Percentiles rank a stretch among this genome's conserved stretches.
phyloP scores from a whole-genome alignment of 2,888 invertebrate species.

The Rhimphoctona megacephalus region DNA sequence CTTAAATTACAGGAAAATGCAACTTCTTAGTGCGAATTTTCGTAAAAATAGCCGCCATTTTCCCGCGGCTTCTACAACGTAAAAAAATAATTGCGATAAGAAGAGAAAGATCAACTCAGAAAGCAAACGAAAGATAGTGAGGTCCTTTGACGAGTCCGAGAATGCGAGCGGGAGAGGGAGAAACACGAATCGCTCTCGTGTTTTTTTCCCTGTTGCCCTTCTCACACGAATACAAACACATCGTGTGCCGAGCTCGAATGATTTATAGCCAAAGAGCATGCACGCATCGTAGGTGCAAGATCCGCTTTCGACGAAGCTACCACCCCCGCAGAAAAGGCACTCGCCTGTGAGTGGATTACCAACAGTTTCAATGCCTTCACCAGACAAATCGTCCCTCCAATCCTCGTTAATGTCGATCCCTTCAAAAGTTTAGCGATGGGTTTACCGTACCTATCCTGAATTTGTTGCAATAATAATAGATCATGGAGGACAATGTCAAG shows the following conservation, averaged over 20 bases:
- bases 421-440: slow-evolving; percentile 37
- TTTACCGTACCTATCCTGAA: background rate
- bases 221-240: slow-evolving; percentile 45
- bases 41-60: background rate
- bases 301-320: slow-evolving; percentile 63
- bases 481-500: background rate
- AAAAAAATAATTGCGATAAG: slow-evolving; percentile 1
- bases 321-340: slow-evolving; percentile 76
- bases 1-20: background rate
- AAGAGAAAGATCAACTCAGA: slow-evolving; percentile 4
- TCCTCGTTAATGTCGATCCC: slow-evolving; percentile 57
- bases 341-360: slow-evolving; percentile 25
- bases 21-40: too few relatives aligned
- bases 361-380: slow-evolving; percentile 12
- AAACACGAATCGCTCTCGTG: slow-evolving; percentile 40
- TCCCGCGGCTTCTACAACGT: background rate
- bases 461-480: background rate
- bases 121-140: background rate
- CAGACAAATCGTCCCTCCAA: slow-evolving; percentile 56
- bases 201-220: slow-evolving; percentile 41
- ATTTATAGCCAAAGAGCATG: slow-evolving; percentile 80
- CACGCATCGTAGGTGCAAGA: slow-evolving; percentile 73
- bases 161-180: slow-evolving; percentile 8
- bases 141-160: slow-evolving; percentile 1
- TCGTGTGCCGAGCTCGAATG: slow-evolving; percentile 68